Percentiles rank a stretch among this genome's conserved stretches.
These are phyloP conservation scores for Xestia ashworthii DNA, from an alignment of 2,888 invertebrate species.

Conservation along the genomic window DNA sequence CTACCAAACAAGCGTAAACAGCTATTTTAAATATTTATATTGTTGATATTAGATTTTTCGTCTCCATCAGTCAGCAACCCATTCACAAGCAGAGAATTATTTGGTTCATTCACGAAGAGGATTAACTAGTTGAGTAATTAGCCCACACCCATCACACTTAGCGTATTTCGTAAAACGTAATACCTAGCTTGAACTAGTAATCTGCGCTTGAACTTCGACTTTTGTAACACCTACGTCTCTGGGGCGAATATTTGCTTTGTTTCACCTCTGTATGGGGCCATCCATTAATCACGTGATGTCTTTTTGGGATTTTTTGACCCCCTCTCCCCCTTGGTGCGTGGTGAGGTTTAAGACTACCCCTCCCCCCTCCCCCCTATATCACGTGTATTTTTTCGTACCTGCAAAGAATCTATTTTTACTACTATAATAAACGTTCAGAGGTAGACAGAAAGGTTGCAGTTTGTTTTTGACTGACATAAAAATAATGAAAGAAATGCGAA, in stretches of 20 bases:
- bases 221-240: constrained; percentile 2
- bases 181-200: constrained; percentile 38
- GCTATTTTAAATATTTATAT: neutral
- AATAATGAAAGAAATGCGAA: too few relatives aligned
- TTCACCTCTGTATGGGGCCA: neutral
- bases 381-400: too few relatives aligned
- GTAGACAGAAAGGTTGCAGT: too few relatives aligned
- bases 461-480: too few relatives aligned
- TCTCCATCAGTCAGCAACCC: neutral
- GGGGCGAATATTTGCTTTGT: constrained; percentile 8
- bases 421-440: too few relatives aligned
- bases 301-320: too few relatives aligned
- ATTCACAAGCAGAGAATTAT: constrained; percentile 16
- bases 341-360: too few relatives aligned
- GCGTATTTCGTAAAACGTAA: constrained; percentile 26
- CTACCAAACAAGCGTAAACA: neutral
- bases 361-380: too few relatives aligned
- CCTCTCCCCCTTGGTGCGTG: too few relatives aligned
- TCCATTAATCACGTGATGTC: too few relatives aligned
- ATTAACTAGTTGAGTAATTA: constrained; percentile 30
- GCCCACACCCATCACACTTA: neutral
- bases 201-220: constrained; percentile 45
- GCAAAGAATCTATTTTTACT: too few relatives aligned
- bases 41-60: neutral
- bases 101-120: constrained; percentile 43